Percentiles rank a stretch among this genome's conserved stretches.
Conservation (phyloP, 1,140 invertebrate species). For the Lysiphlebus fabarum region DNA sequence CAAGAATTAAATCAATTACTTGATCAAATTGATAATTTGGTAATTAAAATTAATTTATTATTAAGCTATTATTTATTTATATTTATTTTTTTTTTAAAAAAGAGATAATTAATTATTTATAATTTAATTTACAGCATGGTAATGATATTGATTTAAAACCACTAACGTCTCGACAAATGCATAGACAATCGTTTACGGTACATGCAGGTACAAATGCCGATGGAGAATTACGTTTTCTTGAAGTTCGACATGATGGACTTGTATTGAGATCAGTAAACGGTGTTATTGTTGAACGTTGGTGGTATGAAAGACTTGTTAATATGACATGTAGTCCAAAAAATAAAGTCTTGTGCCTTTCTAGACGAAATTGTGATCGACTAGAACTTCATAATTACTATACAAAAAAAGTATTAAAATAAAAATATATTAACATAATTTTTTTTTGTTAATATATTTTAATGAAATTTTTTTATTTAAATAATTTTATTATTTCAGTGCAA, state of each 20-base stretch:
- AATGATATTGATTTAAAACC: slow-evolving; percentile 97
- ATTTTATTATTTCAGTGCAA: slow-evolving; percentile 72
- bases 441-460: slow-evolving; percentile 2
- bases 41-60: slow-evolving; percentile 54
- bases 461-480: not conserved
- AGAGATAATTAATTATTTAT: not conserved
- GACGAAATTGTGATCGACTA: slow-evolving; percentile 82
- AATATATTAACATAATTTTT: slow-evolving; percentile 5
- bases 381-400: slow-evolving; percentile 99
- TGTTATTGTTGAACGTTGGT: slow-evolving; percentile 96
- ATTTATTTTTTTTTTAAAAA: not conserved
- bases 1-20: slow-evolving; percentile 96
- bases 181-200: slow-evolving; percentile 96
- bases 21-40: slow-evolving; percentile 92
- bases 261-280: slow-evolving; percentile 90
- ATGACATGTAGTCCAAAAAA: slow-evolving; percentile 99
- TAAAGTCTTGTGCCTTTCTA: slow-evolving; percentile 94
- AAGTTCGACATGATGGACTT: slow-evolving; percentile 96
- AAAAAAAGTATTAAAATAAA: slow-evolving; percentile 68
- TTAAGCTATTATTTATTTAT: not conserved
- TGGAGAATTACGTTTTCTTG: slow-evolving; percentile 92
- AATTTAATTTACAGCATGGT: slow-evolving; percentile 67
- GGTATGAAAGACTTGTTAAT: slow-evolving; percentile 98
- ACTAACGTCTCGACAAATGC: slow-evolving; percentile 83
- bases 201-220: slow-evolving; percentile 88